Base-by-base conservation (phyloP, 1,140 invertebrate genomes). In the Eufriesea mexicana region DNA sequence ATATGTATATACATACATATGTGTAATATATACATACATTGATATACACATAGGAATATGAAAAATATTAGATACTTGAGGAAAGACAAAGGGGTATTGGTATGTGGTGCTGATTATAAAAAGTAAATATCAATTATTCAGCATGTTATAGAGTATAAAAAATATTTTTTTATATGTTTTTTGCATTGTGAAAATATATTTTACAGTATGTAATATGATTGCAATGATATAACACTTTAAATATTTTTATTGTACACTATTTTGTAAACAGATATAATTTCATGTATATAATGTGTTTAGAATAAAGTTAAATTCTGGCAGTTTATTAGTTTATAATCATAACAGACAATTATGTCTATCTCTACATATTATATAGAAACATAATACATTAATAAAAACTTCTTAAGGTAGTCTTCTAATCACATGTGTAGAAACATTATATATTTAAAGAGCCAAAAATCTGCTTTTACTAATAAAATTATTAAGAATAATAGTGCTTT, bases 381-480 rank as follows among this genome's bases (percentile, higher is more conserved):
- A 25, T 42, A 73, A 45, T 20, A 55, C 49, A 18, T 49, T 45
- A 76, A 55, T 47, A 12, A 77, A 66, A 28, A 78, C 81, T 83
- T 83, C 81, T 83, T 83, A 83, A 83, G 49, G 23, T 83, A 78
- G 81, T 83, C 81, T 83, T 83, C 81, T 83, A 59, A n/a, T 54
- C 54, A 45, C 18, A 45, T 55, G 14, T 61, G 10, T 45, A 18
- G n/a, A 76, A 57, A 18, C n/a, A 62, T 70, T 42, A 9, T 4
- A 42, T 55, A 42, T 7, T 47, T 47, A 16, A 35, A 14, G 28
- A 42, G 5, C 71, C 1, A 35, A 9, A 57, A 57, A 57, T 59
- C 23, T 70, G 20, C 18, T 68, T 67, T 10, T 55, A 9, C 57
- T 47, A 28, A 55, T 78, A 20, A 28, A 47, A 45, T 20, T 68